Conservation (phyloP, 2,113 vertebrate species). For the Misgurnus anguillicaudatus region DNA sequence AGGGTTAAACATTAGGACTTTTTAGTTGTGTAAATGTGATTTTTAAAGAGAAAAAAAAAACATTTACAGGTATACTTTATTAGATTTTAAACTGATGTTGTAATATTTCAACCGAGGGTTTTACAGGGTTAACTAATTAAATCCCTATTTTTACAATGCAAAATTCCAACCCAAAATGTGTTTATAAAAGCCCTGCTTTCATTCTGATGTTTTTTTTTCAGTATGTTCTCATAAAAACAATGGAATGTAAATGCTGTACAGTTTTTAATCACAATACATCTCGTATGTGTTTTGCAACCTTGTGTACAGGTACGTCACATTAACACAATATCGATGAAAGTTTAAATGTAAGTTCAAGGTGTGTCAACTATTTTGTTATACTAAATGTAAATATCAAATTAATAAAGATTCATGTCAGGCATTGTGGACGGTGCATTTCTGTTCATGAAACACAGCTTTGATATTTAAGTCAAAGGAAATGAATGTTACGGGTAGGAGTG, state of each 20-base stretch:
- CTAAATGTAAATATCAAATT: slow-evolving; percentile 40
- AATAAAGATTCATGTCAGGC: slow-evolving; percentile 45
- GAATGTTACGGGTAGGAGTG: neutral
- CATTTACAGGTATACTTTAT: no score
- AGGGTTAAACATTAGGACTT: no score
- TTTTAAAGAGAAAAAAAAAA: no score
- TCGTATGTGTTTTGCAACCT: slow-evolving; percentile 21
- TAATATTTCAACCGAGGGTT: no score
- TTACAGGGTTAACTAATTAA: no score
- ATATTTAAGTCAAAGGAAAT: slow-evolving; percentile 35
- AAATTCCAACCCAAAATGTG: neutral
- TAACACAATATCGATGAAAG: neutral
- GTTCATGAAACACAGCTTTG: neutral
- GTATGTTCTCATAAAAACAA: slow-evolving; percentile 10
- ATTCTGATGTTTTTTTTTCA: neutral
- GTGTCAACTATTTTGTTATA: slow-evolving; percentile 52
- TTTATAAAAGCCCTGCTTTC: neutral
- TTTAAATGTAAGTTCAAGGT: slow-evolving; percentile 30
- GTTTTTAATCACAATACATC: neutral
- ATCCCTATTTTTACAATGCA: neutral
- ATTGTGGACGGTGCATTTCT: slow-evolving; percentile 5
- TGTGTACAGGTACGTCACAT: slow-evolving; percentile 20
- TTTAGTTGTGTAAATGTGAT: no score
- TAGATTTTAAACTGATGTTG: no score
- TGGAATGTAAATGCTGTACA: slow-evolving; percentile 34